Evolutionary conservation across 2,888 invertebrate genomes (phyloP), one percentile per base, ranked within the genome.

Genomic region (Caenorhabditis panamensis): DNA sequence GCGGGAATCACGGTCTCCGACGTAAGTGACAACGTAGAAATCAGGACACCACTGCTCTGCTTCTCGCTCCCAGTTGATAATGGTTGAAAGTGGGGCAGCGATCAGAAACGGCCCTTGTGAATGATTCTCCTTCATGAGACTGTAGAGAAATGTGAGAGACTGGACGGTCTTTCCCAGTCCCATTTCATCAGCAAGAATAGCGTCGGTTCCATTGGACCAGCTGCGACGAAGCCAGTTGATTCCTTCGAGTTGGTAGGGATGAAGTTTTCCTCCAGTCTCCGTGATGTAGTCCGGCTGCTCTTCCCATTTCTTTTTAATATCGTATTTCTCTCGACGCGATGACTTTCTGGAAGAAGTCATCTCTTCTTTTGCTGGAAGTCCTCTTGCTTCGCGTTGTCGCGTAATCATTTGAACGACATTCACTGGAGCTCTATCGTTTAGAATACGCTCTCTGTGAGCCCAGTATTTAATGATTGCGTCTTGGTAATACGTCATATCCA

Each of bases 171-270:
- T 75, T 59, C 75, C 75, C 1, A 75, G 66, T 6, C 75, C 75
- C 75, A 72, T 72, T 24, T 72, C 72, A 49, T 72, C 72, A 18
- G 72, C 72, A 13, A 72, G 47, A 36, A 72, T 22, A 1, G 62
- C 72, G 41, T 72, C 31, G 31, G 31, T 31, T 31, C 9, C 9
- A 9, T 72, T 26, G 56, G 56, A 36, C 61, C 61, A 4, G 56
- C 63, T 31, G 78, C 90, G 90, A 8, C 90, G 88, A 16, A 90
- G 85, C 90, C 90, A 90, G 77, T 90, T 90, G 59, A 90, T 87
- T 47, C 90, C 85, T 89, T 99, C 99, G 85, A 99, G 92, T 92
- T 99, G 99, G 92, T 99, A 99, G 0, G 95, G 95, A 93, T 99
- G 99, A 54, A 99, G 93, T 84, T 95, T 95, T 94, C 97, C 96